These are phyloP conservation scores for Passer montanus DNA, from an alignment of 2,113 vertebrate species.

Conservation along the genomic window DNA sequence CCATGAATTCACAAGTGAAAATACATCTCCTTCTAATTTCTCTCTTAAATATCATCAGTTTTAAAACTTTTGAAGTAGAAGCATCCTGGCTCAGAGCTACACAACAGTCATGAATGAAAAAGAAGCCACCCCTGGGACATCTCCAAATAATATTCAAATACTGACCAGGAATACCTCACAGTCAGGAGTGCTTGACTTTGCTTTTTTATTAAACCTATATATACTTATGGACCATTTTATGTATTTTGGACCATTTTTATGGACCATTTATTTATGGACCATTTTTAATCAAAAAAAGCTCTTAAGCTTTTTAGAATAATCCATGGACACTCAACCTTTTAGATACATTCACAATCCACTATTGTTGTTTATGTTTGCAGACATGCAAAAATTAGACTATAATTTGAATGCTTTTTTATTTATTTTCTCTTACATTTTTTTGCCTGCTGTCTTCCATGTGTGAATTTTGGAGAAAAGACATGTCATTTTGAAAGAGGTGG, in stretches of 20 bases:
- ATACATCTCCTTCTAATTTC: neutral
- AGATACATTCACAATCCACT: neutral
- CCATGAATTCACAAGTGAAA: neutral
- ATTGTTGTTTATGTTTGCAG: neutral
- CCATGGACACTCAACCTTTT: neutral
- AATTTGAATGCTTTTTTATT: neutral
- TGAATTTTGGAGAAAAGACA: neutral
- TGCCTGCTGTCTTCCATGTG: neutral
- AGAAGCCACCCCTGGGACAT: neutral
- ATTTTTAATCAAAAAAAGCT: neutral
- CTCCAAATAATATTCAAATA: neutral
- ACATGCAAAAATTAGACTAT: neutral
- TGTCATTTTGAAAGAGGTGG: neutral
- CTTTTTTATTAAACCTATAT: neutral
- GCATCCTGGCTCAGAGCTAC: neutral
- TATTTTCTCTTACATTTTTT: neutral
- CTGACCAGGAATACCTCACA: neutral
- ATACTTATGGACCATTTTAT: neutral
- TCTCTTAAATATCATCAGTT: neutral
- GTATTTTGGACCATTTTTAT: neutral
- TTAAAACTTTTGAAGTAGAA: neutral
- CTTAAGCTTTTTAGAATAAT: neutral
- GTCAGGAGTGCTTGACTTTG: neutral
- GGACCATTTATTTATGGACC: neutral
- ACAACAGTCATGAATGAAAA: neutral